These are phyloP conservation scores for Scophthalmus maximus DNA, from an alignment of 2,113 vertebrate species.

Conservation along the genomic window DNA sequence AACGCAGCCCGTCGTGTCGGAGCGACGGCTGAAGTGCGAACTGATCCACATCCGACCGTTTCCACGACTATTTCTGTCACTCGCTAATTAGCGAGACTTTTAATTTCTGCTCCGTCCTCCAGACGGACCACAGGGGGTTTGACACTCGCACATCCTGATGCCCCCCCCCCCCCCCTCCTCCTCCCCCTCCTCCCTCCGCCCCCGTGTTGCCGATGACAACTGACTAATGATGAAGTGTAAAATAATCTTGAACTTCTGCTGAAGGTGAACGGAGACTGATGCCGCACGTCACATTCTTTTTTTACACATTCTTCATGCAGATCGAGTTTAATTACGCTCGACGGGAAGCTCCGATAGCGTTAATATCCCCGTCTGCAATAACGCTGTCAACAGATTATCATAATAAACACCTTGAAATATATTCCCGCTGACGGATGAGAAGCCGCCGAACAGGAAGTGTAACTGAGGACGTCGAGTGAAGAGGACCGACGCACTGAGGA, in stretches of 20 bases:
- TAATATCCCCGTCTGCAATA: no score
- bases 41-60: constrained; percentile 62
- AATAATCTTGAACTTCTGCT: not conserved
- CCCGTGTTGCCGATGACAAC: not conserved
- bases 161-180: not conserved
- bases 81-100: constrained; percentile 74
- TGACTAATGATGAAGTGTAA: not conserved
- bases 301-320: no score
- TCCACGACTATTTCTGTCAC: constrained; percentile 77
- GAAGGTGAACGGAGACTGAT: not conserved
- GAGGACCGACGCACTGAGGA: no score
- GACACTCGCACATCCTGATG: constrained; percentile 49
- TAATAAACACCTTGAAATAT: no score
- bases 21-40: no score
- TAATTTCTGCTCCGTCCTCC: constrained; percentile 72
- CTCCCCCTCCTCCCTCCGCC: not conserved
- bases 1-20: constrained; percentile 31
- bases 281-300: not conserved
- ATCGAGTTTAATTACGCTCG: no score
- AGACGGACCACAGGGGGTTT: constrained; percentile 73
- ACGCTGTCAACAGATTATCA: no score
- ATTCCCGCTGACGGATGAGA: no score
- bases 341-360: no score
- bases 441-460: no score
- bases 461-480: no score